Evolutionary conservation across 2,888 invertebrate genomes (phyloP), one percentile per base, ranked within the genome.

Genomic region (Mesoligia furuncula): DNA sequence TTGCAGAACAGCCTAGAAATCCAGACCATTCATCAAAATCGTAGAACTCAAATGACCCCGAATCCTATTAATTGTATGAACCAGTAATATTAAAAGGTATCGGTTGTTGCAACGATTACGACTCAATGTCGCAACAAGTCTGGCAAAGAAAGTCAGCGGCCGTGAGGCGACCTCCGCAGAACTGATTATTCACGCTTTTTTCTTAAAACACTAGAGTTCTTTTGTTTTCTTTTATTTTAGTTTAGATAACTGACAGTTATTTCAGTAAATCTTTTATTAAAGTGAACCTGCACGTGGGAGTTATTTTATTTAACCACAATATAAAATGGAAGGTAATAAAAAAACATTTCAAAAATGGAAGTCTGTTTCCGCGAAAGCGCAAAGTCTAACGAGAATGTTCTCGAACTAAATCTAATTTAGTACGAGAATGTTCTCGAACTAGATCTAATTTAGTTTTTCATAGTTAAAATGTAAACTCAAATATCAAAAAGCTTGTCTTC

Each of bases 131-230:
- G 88, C 87, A 90, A 90, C 80, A 27, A 71, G 27, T 73, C 77
- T 81, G 57, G 66, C 39, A 67, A 89, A 86, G 88, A 89, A 87
- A 90, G 86, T 79, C 74, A 79, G 75, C 71, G 85, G 67, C 86
- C 87, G 73, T 85, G 80, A 83, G 78, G 71, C 84, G 88, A 89
- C 90, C 90, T 89, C 87, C 81, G 75, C 57, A 64, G 64, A 76
- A 67, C 77, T 42, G 79, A 90, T 90, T 89, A 78, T 75, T 69
- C 69, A 90, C 86, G 85, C 88, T 88, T 89, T 89, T 88, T 88
- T 86, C 67, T 75, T 36, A 24, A 78, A 80, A 85, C 54, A 75
- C 61, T 72, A 59, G 42, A 9, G 62, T 65, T 85, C 73, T 73
- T 59, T 74, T 85, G 0, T 11, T 75, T 64, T 64, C 39, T 73